Percentiles rank a stretch among this genome's conserved stretches.
Conservation (phyloP, 2,888 invertebrate species). For the Cephonodes hylas region DNA sequence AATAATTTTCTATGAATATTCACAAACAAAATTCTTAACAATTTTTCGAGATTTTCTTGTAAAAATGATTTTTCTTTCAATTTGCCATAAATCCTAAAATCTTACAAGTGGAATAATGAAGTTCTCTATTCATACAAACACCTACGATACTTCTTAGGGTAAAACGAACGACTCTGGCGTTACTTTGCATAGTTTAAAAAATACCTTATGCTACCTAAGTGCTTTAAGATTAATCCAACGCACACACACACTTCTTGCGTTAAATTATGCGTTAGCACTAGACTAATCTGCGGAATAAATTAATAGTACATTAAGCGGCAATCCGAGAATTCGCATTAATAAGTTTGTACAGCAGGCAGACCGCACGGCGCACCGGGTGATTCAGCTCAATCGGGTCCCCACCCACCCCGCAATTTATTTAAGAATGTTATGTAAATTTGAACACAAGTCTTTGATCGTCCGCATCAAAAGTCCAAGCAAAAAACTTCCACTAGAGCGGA, state of each 20-base stretch:
- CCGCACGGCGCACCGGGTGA: constrained; percentile 43
- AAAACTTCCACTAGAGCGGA: constrained; percentile 70
- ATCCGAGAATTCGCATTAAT: constrained; percentile 67
- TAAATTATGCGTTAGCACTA: constrained; percentile 57
- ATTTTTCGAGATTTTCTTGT: too few species aligned
- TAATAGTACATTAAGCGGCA: constrained; percentile 71
- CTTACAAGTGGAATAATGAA: too few species aligned
- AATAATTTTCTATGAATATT: too few species aligned
- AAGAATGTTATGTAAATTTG: constrained; percentile 81
- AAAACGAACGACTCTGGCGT: background rate
- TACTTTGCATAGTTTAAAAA: background rate
- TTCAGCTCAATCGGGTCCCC: constrained; percentile 56
- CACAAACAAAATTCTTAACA: too few species aligned
- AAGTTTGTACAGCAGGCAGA: constrained; percentile 61
- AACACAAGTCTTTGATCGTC: constrained; percentile 81
- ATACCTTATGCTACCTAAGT: background rate
- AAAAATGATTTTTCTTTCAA: too few species aligned
- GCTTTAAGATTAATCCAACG: background rate
- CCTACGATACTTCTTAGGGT: too few species aligned
- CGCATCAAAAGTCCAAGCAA: constrained; percentile 79
- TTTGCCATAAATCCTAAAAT: too few species aligned
- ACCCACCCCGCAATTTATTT: constrained; percentile 74
- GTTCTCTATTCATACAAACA: too few species aligned
- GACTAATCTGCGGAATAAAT: constrained; percentile 68
- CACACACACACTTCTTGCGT: constrained; percentile 19